Conservation (phyloP, 2,888 invertebrate genomes). For the Spialia ferax region DNA sequence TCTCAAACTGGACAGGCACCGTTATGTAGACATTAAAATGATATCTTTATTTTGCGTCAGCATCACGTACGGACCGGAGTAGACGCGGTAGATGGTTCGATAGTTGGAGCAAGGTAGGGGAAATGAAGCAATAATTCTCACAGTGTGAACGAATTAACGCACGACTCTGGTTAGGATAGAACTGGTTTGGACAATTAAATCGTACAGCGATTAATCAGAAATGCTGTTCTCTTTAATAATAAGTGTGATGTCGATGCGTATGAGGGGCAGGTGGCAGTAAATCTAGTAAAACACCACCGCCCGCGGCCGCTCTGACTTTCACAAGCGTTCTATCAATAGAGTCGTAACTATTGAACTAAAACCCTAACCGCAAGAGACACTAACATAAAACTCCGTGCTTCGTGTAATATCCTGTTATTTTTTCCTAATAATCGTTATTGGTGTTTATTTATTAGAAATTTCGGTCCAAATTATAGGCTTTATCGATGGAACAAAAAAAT, state of each 20-base stretch:
- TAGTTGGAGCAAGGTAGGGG: conserved; percentile 52
- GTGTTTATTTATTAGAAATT: conserved; percentile 86
- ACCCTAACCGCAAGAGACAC: conserved; percentile 71
- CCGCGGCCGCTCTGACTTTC: conserved; percentile 76
- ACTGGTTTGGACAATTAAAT: conserved; percentile 76
- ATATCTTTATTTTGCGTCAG: conserved; percentile 74
- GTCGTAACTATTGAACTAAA: conserved; percentile 79
- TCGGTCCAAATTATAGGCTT: conserved; percentile 84
- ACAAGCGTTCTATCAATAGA: conserved; percentile 81
- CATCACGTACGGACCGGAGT: conserved; percentile 62
- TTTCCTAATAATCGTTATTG: conserved; percentile 86
- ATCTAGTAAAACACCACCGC: conserved; percentile 72
- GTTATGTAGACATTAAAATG: conserved; percentile 65
- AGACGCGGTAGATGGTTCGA: conserved; percentile 58
- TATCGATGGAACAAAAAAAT: conserved; percentile 80
- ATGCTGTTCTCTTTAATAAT: conserved; percentile 78
- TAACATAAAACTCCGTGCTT: conserved; percentile 72
- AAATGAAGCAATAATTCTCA: conserved; percentile 74
- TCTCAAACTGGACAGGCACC: conserved; percentile 62
- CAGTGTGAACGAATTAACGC: conserved; percentile 72
- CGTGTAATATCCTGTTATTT: conserved; percentile 85
- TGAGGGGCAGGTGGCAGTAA: conserved; percentile 73
- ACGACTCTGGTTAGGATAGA: conserved; percentile 65
- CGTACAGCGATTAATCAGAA: conserved; percentile 78
- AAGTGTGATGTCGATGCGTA: conserved; percentile 77